Base-by-base conservation (phyloP, 2,113 vertebrate species). In the Salvelinus sp. region DNA sequence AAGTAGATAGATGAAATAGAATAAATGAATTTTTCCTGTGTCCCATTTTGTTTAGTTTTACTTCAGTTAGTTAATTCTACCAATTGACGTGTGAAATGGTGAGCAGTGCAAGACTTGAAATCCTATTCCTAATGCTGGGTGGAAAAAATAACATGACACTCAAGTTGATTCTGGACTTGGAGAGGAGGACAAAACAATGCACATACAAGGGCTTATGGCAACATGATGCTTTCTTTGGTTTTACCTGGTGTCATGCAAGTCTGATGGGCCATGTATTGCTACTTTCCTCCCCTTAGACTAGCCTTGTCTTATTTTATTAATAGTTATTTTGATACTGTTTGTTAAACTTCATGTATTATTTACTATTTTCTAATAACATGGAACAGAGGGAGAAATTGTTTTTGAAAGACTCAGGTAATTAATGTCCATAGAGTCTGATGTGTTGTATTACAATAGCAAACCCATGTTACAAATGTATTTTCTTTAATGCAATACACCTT, bases 341-440 rank as follows among this genome's bases (percentile, higher is more conserved):
- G 28, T 74, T 12, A n/a, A 48, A 63, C 50, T 50, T 25, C 27
- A 64, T 30, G 70, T 81, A 73, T 76, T 73, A 70, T 74, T 79
- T 22, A 69, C 47, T 64, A 23, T 28, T 65, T 44, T 79, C 70
- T 73, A 57, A 50, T 74, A 70, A 67, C 75, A 71, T 78, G 79
- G 76, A 75, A 86, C 4, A 81, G 70, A 74, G 72, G 69, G 82
- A 86, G 66, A 50, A 13, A 74, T 23, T 74, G 28, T 79, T 67
- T 67, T 75, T 79, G 74, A 0, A 68, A 87, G 84, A 87, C 90
- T 92, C 92, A 92, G 92, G 92, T 90, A 87, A 77, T 78, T 71
- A 72, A 68, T 30, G 38, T 67, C 69, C 76, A 68, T 38, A 38
- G 57, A 72, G 73, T 80, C 76, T 73, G 60, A 79, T 62, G 22